phyloP scores from a whole-genome alignment of 2,113 vertebrate genomes.

The Bagarius yarrelli region DNA sequence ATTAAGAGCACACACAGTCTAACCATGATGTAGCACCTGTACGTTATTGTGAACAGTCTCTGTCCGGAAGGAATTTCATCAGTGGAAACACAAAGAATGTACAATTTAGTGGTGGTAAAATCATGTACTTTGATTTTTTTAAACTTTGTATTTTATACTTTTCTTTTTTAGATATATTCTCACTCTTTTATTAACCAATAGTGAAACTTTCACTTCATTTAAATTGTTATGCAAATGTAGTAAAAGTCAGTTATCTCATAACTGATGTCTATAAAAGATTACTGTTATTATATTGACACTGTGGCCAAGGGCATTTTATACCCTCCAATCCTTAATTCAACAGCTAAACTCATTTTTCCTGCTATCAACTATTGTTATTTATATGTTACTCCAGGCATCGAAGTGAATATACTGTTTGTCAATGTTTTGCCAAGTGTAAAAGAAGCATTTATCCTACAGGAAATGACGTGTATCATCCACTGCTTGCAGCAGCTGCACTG shows the following conservation, averaged over 20 bases:
- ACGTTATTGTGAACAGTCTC: conserved; percentile 47
- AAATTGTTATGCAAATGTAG: background rate
- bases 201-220: background rate
- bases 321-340: background rate
- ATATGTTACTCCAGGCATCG: no score
- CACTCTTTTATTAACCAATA: background rate
- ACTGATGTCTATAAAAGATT: background rate
- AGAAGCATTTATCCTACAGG: conserved; percentile 9
- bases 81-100: background rate
- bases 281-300: background rate
- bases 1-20: conserved; percentile 30
- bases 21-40: conserved; percentile 44
- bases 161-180: background rate
- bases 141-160: background rate
- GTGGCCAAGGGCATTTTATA: background rate
- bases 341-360: background rate
- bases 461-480: conserved; percentile 16
- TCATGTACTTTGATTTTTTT: background rate
- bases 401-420: no score
- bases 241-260: background rate
- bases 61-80: conserved; percentile 14
- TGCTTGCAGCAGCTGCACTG: conserved; percentile 30
- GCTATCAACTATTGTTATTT: no score
- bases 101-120: background rate
- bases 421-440: background rate